Conservation (phyloP, 2,888 invertebrate genomes). For the Lithophane leautieri region DNA sequence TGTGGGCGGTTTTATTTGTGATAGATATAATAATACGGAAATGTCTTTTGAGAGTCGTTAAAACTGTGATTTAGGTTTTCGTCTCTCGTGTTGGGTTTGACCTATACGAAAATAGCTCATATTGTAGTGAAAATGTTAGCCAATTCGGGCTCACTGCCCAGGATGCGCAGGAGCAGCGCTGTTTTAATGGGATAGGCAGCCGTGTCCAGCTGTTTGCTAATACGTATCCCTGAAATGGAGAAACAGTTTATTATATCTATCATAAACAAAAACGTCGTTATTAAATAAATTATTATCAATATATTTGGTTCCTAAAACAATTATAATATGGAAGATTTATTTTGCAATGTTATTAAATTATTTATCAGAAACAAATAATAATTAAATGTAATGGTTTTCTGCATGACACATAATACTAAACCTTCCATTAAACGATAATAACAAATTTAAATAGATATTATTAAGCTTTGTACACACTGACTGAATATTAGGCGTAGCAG, state of each 20-base stretch:
- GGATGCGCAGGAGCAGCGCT: neutral
- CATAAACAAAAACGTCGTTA: slow-evolving; percentile 47
- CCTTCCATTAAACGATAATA: slow-evolving; percentile 84
- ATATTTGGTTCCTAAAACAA: slow-evolving; percentile 83
- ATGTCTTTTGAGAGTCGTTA: neutral
- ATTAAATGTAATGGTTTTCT: slow-evolving; percentile 61
- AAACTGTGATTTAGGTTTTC: neutral
- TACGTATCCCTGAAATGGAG: neutral
- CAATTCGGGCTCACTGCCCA: neutral
- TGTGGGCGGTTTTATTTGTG: slow-evolving; percentile 44
- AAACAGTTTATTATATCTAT: slow-evolving; percentile 23
- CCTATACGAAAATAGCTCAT: neutral
- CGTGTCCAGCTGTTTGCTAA: neutral
- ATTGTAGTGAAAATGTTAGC: neutral
- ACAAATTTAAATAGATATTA: slow-evolving; percentile 70
- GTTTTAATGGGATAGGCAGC: neutral
- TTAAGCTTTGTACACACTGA: slow-evolving; percentile 59
- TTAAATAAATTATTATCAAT: slow-evolving; percentile 64
- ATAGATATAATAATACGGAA: slow-evolving; percentile 22
- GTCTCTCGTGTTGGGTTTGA: neutral
- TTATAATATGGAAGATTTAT: slow-evolving; percentile 73
- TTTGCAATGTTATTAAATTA: slow-evolving; percentile 77
- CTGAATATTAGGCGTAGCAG: slow-evolving; percentile 27
- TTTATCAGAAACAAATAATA: slow-evolving; percentile 66
- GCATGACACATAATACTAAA: slow-evolving; percentile 71